Percentiles rank a stretch among this genome's conserved stretches.
phyloP scores from a whole-genome alignment of 35 echinoderm and acorn worm species.

The Lytechinus pictus region DNA sequence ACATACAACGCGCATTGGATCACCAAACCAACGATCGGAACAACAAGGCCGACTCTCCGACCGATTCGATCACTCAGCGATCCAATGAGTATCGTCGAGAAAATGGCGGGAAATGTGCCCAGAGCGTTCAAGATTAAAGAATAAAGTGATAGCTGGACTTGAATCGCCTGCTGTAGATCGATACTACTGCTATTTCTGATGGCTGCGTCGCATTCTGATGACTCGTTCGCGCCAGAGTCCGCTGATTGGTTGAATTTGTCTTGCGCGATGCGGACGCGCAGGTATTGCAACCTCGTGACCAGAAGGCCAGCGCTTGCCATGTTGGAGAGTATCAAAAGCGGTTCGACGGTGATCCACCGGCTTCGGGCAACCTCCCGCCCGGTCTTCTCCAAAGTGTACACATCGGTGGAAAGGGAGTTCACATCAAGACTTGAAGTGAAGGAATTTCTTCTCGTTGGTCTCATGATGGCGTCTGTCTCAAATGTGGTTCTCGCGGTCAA shows the following conservation, averaged over 20 bases:
- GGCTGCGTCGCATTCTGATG: conserved; percentile 11
- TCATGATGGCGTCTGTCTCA: background rate
- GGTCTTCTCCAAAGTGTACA: background rate
- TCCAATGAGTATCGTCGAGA: conserved; percentile 25
- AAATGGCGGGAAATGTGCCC: conserved; percentile 38
- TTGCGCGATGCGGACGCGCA: conserved; percentile 22
- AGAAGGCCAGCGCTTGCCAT: conserved; percentile 14
- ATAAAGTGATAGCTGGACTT: conserved; percentile 5
- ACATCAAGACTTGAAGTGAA: conserved; percentile 34
- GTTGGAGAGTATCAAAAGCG: background rate
- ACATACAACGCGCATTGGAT: conserved; percentile 12
- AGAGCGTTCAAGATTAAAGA: conserved; percentile 32
- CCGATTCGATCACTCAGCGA: conserved; percentile 30
- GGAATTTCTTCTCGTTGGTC: background rate
- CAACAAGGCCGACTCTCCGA: background rate
- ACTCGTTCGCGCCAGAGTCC: background rate
- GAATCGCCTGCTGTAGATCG: conserved; percentile 16
- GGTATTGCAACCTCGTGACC: conserved; percentile 40
- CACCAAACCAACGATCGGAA: conserved; percentile 10
- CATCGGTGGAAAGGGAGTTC: background rate
- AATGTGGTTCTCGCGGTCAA: background rate
- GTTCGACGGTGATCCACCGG: conserved; percentile 40
- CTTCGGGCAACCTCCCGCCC: conserved; percentile 28
- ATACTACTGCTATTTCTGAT: conserved; percentile 29
- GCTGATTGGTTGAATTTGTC: conserved; percentile 31